Percentiles rank a stretch among this genome's conserved stretches.
Evolutionary conservation across 2,888 invertebrate species (phyloP).

Genomic region (Hanleya hanleyi): DNA sequence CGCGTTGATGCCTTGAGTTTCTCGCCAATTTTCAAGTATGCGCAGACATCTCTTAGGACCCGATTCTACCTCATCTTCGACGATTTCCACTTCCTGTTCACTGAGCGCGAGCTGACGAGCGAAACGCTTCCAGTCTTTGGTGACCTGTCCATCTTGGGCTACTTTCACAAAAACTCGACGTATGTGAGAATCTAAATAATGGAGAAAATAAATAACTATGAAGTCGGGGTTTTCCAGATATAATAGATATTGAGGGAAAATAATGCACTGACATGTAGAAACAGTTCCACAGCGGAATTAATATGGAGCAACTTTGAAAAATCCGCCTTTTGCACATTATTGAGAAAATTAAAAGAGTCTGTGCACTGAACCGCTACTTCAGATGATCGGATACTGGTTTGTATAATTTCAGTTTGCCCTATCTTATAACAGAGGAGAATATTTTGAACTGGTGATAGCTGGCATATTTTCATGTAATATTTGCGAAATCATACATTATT

Average conservation of each 20-base stretch:
- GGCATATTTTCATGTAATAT: too few relatives aligned
- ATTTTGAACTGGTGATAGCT: too few relatives aligned
- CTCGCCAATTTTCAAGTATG: conserved; percentile 56
- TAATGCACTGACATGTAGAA: too few relatives aligned
- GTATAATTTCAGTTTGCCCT: too few relatives aligned
- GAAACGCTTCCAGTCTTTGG: conserved; percentile 55
- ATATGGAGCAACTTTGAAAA: too few relatives aligned
- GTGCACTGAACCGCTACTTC: too few relatives aligned
- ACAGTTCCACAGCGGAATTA: too few relatives aligned
- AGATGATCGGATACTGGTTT: too few relatives aligned
- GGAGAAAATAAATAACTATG: neutral
- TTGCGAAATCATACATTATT: too few relatives aligned
- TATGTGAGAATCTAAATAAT: conserved; percentile 48
- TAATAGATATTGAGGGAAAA: neutral
- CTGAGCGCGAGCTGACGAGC: conserved; percentile 52
- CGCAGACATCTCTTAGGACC: conserved; percentile 56
- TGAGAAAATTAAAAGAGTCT: too few relatives aligned
- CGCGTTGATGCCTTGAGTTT: conserved; percentile 43
- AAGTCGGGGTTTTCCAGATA: neutral
- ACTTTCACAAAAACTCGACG: conserved; percentile 60
- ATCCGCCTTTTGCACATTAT: too few relatives aligned
- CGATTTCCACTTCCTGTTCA: conserved; percentile 47
- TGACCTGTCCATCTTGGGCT: conserved; percentile 50
- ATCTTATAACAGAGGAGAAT: too few relatives aligned
- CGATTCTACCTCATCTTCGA: conserved; percentile 47